Conservation (phyloP, 2,888 invertebrate species). For the Stenoptilia bipunctidactyla region DNA sequence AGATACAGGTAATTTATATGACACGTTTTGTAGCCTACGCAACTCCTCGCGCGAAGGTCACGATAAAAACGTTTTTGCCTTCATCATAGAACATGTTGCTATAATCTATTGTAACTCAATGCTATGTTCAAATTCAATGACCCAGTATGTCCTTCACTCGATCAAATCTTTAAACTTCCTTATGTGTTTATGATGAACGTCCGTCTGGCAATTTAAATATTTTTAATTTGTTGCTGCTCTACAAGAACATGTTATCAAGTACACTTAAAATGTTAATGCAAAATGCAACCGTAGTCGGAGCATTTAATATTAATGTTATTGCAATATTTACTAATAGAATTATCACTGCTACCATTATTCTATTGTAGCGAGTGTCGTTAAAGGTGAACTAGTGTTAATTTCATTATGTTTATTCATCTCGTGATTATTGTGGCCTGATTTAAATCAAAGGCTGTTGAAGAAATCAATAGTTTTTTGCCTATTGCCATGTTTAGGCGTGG, state of each 20-base stretch:
- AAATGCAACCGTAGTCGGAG: too few relatives aligned
- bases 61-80: constrained; percentile 46
- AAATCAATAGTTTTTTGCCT: not conserved
- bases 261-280: too few relatives aligned
- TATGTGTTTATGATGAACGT: constrained; percentile 11
- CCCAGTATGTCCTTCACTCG: constrained; percentile 30
- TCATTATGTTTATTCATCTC: too few relatives aligned
- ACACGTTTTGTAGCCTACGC: constrained; percentile 31
- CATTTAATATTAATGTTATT: too few relatives aligned
- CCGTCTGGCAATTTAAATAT: constrained; percentile 8
- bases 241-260: too few relatives aligned
- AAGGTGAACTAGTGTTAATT: too few relatives aligned
- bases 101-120: constrained; percentile 42
- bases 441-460: not conserved
- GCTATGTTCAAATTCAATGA: constrained; percentile 37
- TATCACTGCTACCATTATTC: too few relatives aligned
- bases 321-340: too few relatives aligned
- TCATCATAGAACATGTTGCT: constrained; percentile 28
- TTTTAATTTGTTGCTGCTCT: too few relatives aligned
- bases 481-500: constrained; percentile 36
- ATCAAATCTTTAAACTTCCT: constrained; percentile 11
- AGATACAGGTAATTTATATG: constrained; percentile 30
- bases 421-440: not conserved
- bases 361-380: too few relatives aligned
- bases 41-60: constrained; percentile 32